Evolutionary conservation across 2,888 invertebrate species (phyloP), one percentile per base, ranked within the genome.

Genomic region (Tetragonula carbonaria): DNA sequence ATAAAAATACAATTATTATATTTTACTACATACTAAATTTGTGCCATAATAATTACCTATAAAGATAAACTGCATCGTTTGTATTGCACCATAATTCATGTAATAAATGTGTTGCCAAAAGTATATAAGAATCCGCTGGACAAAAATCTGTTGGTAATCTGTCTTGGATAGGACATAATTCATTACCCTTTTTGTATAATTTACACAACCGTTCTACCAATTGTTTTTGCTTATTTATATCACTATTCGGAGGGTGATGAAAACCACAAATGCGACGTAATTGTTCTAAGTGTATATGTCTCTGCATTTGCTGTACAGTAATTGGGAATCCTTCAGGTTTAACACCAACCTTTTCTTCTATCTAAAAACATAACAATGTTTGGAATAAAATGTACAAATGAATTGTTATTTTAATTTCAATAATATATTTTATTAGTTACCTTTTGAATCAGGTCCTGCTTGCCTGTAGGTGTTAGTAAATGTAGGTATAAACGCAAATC

Each of bases 401-500:
- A 45, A 62, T 63, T 55, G 3, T 62, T 57, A 16, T 13, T 11
- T 74, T 74, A 16, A 21, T n/a, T 6, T 62, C 8, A 57, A 14
- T 55, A 28, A 51, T 55, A n/a, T 23, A 59, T 62, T 33, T 70
- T 63, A 33, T 62, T 50, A 72, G 84, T 82, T 88, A 93, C 94
- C 87, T 92, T 91, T 86, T 91, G 86, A 55, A 94, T 95, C 76
- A 97, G 95, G 67, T 95, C 95, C 84, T 96, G 95, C 85, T 96
- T 96, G 85, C 96, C 96, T 16, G 96, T 95, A 62, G 96, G 95
- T 11, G 97, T 96, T 86, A 98, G 95, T 89, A 97, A 95, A 66
- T 96, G 95, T 70, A 98, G 94, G 94, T 97, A 98, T 8, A 97
- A 95, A 84, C 96, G 96, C 73, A 99, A 95, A 94, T 99, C 99